phyloP scores from a whole-genome alignment of 2,888 invertebrate genomes.

The Monoplex corrugatus region DNA sequence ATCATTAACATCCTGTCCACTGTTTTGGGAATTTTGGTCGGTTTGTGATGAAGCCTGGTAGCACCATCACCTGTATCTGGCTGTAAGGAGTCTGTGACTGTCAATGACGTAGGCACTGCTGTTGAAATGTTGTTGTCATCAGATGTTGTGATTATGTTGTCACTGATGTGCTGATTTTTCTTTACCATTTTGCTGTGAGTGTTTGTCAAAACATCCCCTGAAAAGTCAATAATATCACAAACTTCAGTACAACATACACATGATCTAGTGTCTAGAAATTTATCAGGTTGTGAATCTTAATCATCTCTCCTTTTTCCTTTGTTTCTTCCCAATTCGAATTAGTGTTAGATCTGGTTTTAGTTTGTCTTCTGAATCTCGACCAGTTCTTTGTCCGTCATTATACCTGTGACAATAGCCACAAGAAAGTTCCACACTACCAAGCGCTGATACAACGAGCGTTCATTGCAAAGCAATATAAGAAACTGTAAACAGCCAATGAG shows the following conservation, averaged over 20 bases:
- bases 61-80: constrained; percentile 42
- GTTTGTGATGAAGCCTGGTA: constrained; percentile 61
- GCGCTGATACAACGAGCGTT: too few relatives aligned
- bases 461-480: too few relatives aligned
- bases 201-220: constrained; percentile 30
- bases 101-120: not conserved
- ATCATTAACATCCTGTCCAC: constrained; percentile 65
- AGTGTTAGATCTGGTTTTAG: too few relatives aligned
- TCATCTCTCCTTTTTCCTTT: too few relatives aligned
- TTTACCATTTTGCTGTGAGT: constrained; percentile 31
- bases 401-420: too few relatives aligned
- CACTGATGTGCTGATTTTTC: constrained; percentile 64
- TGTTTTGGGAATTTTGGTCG: constrained; percentile 62
- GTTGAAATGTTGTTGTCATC: constrained; percentile 43
- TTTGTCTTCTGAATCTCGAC: too few relatives aligned
- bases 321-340: too few relatives aligned
- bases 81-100: constrained; percentile 44
- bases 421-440: too few relatives aligned
- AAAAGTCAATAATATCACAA: not conserved
- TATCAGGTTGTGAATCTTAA: too few relatives aligned
- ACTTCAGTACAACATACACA: not conserved
- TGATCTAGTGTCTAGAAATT: too few relatives aligned
- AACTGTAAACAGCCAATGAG: too few relatives aligned
- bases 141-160: constrained; percentile 69
- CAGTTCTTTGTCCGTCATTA: too few relatives aligned